Evolutionary conservation across 2,113 vertebrate species (phyloP).

Genomic region (Ramphastos sulfuratus): DNA sequence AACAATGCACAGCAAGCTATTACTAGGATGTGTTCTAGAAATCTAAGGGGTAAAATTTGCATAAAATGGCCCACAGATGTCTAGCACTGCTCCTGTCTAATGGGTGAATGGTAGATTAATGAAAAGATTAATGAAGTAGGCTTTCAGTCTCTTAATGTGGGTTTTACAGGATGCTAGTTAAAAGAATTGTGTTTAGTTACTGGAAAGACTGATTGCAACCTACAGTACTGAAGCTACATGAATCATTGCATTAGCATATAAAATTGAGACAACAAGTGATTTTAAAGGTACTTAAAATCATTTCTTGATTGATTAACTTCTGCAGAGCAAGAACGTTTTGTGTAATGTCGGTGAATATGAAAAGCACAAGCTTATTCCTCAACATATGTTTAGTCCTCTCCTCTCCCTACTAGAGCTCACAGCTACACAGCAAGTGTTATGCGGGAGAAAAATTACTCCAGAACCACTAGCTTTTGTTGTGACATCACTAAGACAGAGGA

Average conservation of each 20-base stretch:
- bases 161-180: constrained; percentile 58
- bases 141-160: constrained; percentile 41
- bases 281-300: constrained; percentile 65
- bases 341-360: constrained; percentile 47
- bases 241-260: constrained; percentile 60
- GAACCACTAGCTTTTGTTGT: not conserved
- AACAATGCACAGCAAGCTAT: not conserved
- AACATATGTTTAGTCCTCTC: not conserved
- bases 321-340: constrained; percentile 29
- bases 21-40: not conserved
- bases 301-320: constrained; percentile 67
- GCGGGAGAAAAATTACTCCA: not conserved
- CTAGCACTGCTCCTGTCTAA: constrained; percentile 1
- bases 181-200: constrained; percentile 53
- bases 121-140: constrained; percentile 54
- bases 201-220: constrained; percentile 64
- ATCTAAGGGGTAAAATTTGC: not conserved
- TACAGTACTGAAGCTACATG: constrained; percentile 28
- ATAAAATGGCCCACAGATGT: not conserved
- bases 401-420: not conserved
- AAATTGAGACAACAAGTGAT: constrained; percentile 49
- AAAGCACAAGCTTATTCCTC: not conserved
- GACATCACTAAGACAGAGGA: not conserved
- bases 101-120: constrained; percentile 36
- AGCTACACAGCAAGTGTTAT: not conserved